Evolutionary conservation across 2,888 invertebrate species (phyloP).

Genomic region (Orchestes rusci): DNA sequence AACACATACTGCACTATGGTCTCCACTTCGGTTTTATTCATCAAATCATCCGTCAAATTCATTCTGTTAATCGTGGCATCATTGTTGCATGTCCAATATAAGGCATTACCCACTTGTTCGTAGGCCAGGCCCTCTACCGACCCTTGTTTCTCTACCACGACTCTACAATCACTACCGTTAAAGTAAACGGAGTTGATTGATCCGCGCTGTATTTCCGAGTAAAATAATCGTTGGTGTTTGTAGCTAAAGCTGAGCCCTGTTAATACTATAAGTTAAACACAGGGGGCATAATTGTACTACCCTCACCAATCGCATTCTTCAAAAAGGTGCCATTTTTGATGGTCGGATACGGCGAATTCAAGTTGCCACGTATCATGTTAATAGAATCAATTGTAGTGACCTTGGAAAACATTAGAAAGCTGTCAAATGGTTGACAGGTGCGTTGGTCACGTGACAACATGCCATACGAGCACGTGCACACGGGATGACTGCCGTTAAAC

Average conservation of each 20-base stretch:
- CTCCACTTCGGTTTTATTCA: slow-evolving; percentile 42
- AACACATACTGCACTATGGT: slow-evolving; percentile 56
- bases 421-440: slow-evolving; percentile 67
- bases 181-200: slow-evolving; percentile 76
- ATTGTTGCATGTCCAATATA: slow-evolving; percentile 84
- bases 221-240: slow-evolving; percentile 61
- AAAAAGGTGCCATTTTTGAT: slow-evolving; percentile 66
- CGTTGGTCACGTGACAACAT: slow-evolving; percentile 55
- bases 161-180: slow-evolving; percentile 66
- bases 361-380: slow-evolving; percentile 64
- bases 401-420: slow-evolving; percentile 77
- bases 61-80: slow-evolving; percentile 64
- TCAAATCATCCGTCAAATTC: slow-evolving; percentile 44
- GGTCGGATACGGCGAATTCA: slow-evolving; percentile 70
- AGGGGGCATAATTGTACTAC: background rate
- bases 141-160: slow-evolving; percentile 67
- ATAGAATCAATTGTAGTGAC: slow-evolving; percentile 77
- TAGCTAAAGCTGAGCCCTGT: slow-evolving; percentile 68
- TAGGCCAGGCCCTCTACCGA: slow-evolving; percentile 83
- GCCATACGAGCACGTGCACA: slow-evolving; percentile 81
- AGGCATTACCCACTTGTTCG: slow-evolving; percentile 58
- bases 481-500: slow-evolving; percentile 54
- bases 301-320: slow-evolving; percentile 69
- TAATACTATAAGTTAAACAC: background rate
- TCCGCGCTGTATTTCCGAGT: slow-evolving; percentile 83